Base-by-base conservation (phyloP, 1,140 invertebrate species). In the Cherax destructor region DNA sequence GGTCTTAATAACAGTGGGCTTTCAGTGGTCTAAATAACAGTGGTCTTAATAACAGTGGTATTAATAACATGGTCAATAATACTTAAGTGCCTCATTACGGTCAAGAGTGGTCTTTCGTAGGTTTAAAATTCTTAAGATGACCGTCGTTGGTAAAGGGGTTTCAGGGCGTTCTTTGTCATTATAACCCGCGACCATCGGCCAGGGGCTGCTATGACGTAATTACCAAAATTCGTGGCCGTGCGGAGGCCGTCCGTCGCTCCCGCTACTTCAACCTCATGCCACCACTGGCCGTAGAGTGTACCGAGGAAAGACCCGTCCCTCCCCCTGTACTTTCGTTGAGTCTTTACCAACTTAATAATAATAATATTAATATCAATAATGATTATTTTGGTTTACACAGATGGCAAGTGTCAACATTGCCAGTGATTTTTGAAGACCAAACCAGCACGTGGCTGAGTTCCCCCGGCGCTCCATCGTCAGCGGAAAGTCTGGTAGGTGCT, bases 351-450 rank as follows among this genome's bases (percentile, higher is more conserved):
- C n/a, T n/a, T n/a, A n/a, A n/a, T n/a, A n/a, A n/a, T n/a, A n/a
- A n/a, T n/a, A n/a, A n/a, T n/a, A n/a, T n/a, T n/a, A n/a, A n/a
- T n/a, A n/a, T n/a, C n/a, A n/a, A n/a, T n/a, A n/a, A n/a, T n/a
- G n/a, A n/a, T n/a, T n/a, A n/a, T n/a, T n/a, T n/a, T n/a, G n/a
- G n/a, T n/a, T 59, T 59, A 10, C 61, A 9, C 77, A 93, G 92
- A 95, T 98, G 88, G 98, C 98, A 99, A 94, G 95, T 96, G 30
- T 96, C 96, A 84, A 97, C 97, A 52, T 95, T 99, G 94, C 98
- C 98, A 41, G 96, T 99, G 88, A 98, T 99, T 93, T 99, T 99
- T 94, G 98, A 99, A 95, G 98, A 99, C 94, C 97, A 97, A 94
- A 96, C 95, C 96, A 97, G 94, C 96, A 97, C 93, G 95, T 96